Base-by-base conservation (phyloP, 2,113 vertebrate genomes). In the Dunckerocampus dactyliophorus region DNA sequence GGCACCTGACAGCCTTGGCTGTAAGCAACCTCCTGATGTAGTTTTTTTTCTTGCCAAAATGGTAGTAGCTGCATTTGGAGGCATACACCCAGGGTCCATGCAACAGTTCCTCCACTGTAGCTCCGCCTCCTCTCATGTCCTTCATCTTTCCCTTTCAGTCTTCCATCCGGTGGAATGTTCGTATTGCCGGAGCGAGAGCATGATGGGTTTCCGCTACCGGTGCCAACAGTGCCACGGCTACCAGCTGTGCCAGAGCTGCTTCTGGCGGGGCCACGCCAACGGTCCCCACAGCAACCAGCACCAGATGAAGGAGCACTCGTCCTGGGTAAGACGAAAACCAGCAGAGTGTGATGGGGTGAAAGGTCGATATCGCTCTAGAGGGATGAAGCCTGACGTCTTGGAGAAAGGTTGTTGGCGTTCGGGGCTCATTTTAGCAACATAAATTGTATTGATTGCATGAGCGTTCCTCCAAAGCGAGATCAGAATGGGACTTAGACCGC, bases 211-310 rank as follows among this genome's bases (percentile, higher is more conserved):
- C 88, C 88, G 96, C 28, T 98, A 99, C 77, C 93, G 96, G 0
- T 99, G 96, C 92, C 96, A 99, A 86, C 96, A 98, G 92, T 99
- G 96, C 92, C 96, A 98, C 85, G 93, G 92, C 82, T 99, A 99
- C 90, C 96, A 99, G 89, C 95, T 99, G 72, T 99, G 96, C 78
- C 96, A 99, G 67, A 94, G 82, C 82, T 99, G 96, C 85, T 99
- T 99, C 80, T 99, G 96, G 96, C 90, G 95, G 0, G 96, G 96
- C 73, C 95, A 97, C 47, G 96, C 95, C 54, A 95, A 87, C 7
- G 94, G 95, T 63, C 85, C 94, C 53, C 96, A 98, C 75, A 98
- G 95, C 94, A 98, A 98, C 93, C 96, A 99, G 80, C 96, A 99
- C 82, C 96, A 98, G 90, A 98, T 99, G 96, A 99, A 99, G 91